Evolutionary conservation across 2,888 invertebrate genomes (phyloP).

Genomic region (Aradus depressus): DNA sequence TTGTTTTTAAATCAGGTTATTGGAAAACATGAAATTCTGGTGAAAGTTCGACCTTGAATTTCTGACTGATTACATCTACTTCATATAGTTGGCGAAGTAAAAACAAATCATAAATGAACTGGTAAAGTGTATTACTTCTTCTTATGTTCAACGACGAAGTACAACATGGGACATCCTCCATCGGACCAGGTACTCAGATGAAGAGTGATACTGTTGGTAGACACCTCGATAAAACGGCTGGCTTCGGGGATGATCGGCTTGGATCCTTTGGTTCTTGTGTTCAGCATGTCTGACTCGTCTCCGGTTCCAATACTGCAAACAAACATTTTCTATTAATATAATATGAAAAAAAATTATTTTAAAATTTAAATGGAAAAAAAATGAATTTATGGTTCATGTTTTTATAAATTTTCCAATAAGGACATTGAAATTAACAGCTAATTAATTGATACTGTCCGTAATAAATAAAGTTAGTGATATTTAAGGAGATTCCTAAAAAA

Average conservation of each 20-base stretch:
- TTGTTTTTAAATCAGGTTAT: too few relatives aligned
- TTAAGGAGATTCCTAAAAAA: too few relatives aligned
- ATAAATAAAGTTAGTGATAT: too few relatives aligned
- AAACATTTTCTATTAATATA: slow-evolving; percentile 1
- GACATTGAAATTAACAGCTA: too few relatives aligned
- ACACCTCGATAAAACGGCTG: slow-evolving; percentile 80
- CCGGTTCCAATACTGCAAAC: slow-evolving; percentile 73
- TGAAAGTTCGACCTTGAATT: too few relatives aligned
- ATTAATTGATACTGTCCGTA: too few relatives aligned
- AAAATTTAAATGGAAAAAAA: background rate
- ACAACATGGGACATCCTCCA: slow-evolving; percentile 89
- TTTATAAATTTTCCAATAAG: too few relatives aligned
- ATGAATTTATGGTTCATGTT: too few relatives aligned
- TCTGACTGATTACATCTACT: background rate
- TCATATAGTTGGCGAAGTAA: background rate
- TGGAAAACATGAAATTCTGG: too few relatives aligned
- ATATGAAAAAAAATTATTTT: background rate
- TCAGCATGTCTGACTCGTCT: slow-evolving; percentile 77
- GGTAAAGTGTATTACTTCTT: slow-evolving; percentile 56
- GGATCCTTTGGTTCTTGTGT: slow-evolving; percentile 82
- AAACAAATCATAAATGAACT: background rate
- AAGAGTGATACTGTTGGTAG: slow-evolving; percentile 83
- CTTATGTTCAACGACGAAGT: slow-evolving; percentile 90
- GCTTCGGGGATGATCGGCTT: slow-evolving; percentile 88
- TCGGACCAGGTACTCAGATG: slow-evolving; percentile 89